Evolutionary conservation across 2,888 invertebrate genomes (phyloP).

Genomic region (Serrognathus titanus): DNA sequence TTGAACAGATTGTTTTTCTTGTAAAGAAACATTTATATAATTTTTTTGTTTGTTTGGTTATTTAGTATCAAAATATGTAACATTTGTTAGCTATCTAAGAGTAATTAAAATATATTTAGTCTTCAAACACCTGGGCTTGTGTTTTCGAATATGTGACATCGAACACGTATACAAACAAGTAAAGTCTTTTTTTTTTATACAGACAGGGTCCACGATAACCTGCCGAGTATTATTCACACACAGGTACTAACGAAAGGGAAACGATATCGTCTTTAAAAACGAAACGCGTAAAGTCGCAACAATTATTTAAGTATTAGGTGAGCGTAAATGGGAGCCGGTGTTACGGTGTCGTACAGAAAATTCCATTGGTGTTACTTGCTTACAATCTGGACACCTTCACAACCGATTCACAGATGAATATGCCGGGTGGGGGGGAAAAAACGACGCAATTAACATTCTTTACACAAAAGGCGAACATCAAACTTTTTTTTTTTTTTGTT

Average conservation of each 20-base stretch:
- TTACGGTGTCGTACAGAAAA: slow-evolving; percentile 4
- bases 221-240: slow-evolving; percentile 39
- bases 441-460: slow-evolving; percentile 23
- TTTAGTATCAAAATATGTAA: slow-evolving; percentile 50
- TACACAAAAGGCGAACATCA: slow-evolving; percentile 37
- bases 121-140: slow-evolving; percentile 26
- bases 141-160: slow-evolving; percentile 38
- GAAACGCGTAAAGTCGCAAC: slow-evolving; percentile 7
- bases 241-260: slow-evolving; percentile 31
- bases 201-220: slow-evolving; percentile 42
- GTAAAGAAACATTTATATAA: slow-evolving; percentile 10
- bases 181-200: slow-evolving; percentile 32
- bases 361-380: slow-evolving; percentile 11
- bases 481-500: slow-evolving; percentile 23
- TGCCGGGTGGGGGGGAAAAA: neutral
- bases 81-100: slow-evolving; percentile 43
- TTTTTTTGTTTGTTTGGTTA: slow-evolving; percentile 22
- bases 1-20: slow-evolving; percentile 10
- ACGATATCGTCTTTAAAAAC: slow-evolving; percentile 1
- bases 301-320: neutral
- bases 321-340: neutral
- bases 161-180: slow-evolving; percentile 40
- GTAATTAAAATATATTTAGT: slow-evolving; percentile 47
- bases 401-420: neutral
- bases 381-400: too few species aligned